Conservation (phyloP, 2,113 vertebrate genomes). For the Dipodomys stephensi region DNA sequence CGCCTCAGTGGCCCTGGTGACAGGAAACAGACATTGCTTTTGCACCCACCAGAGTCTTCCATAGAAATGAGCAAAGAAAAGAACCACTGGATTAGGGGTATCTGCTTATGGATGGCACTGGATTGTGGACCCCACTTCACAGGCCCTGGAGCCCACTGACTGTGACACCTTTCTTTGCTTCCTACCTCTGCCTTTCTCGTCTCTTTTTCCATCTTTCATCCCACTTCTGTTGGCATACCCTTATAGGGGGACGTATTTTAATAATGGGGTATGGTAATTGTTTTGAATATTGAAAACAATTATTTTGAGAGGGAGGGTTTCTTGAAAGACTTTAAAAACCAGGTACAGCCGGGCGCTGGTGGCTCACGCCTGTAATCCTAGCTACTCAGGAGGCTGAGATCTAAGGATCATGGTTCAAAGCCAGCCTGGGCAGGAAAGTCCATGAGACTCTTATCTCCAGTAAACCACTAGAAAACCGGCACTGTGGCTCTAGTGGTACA, state of each 20-base stretch:
- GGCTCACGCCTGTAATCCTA: too few relatives aligned
- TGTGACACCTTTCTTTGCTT: accelerated
- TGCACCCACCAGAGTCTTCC: neutral
- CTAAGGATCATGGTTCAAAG: too few relatives aligned
- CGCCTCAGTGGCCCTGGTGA: neutral
- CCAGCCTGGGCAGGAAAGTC: too few relatives aligned
- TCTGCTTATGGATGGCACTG: neutral
- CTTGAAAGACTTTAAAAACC: neutral
- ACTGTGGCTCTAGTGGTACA: too few relatives aligned
- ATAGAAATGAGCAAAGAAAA: too few relatives aligned
- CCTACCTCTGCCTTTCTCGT: accelerated
- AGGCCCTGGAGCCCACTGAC: too few relatives aligned
- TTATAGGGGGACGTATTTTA: neutral
- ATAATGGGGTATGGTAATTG: neutral
- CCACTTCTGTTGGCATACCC: neutral
- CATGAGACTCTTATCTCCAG: too few relatives aligned
- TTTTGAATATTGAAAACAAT: slow-evolving; percentile 22
- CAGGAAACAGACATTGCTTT: neutral
- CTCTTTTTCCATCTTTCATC: neutral
- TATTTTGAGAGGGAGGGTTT: neutral
- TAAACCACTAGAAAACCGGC: too few relatives aligned
- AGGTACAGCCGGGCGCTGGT: too few relatives aligned
- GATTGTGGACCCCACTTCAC: too few relatives aligned
- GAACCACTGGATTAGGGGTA: neutral
- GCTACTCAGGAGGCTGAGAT: too few relatives aligned